Evolutionary conservation across 2,113 vertebrate genomes (phyloP).

Genomic region (Colaptes auratus): DNA sequence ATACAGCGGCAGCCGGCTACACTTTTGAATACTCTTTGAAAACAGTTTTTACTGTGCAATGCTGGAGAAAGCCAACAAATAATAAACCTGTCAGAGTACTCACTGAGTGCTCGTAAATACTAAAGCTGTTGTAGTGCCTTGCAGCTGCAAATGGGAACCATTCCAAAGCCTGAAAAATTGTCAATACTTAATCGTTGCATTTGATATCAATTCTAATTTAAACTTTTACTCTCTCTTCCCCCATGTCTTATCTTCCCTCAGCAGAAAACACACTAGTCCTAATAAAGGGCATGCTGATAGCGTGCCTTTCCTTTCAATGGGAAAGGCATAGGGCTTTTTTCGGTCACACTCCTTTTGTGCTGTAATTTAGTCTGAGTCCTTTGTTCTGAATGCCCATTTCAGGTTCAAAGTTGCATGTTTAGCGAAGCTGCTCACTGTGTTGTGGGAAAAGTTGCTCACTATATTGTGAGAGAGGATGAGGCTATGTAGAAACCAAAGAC

Average conservation of each 20-base stretch:
- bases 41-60: slow-evolving; percentile 82
- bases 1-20: slow-evolving; percentile 74
- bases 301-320: neutral
- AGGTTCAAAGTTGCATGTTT: neutral
- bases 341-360: neutral
- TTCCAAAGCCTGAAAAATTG: slow-evolving; percentile 59
- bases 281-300: neutral
- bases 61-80: slow-evolving; percentile 83
- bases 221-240: neutral
- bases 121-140: slow-evolving; percentile 46
- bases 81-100: slow-evolving; percentile 80
- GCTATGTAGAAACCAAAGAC: neutral
- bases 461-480: neutral
- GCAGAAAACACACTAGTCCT: neutral
- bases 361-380: neutral
- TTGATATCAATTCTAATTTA: slow-evolving; percentile 65
- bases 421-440: too few relatives aligned
- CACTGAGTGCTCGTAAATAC: slow-evolving; percentile 78
- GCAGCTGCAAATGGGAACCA: slow-evolving; percentile 59
- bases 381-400: neutral
- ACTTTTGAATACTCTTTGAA: slow-evolving; percentile 76
- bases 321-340: neutral
- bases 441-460: too few relatives aligned
- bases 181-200: slow-evolving; percentile 70
- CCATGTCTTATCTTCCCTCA: slow-evolving; percentile 4